Evolutionary conservation across 2,113 vertebrate species (phyloP).

Genomic region (Dolichallabes microphthalmus): DNA sequence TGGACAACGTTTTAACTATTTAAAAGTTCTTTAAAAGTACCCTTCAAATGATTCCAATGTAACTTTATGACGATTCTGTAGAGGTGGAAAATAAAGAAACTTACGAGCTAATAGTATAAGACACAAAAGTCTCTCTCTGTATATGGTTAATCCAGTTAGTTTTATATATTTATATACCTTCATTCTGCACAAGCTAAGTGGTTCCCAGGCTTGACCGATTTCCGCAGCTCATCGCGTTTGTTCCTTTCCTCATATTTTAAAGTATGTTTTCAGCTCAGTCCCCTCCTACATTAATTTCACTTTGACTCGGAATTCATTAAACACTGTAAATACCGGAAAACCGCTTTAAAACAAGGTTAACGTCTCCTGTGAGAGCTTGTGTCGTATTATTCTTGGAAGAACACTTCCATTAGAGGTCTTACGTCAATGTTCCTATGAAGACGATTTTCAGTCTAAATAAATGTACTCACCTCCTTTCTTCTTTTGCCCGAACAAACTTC

Average conservation of each 20-base stretch:
- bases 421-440: background rate
- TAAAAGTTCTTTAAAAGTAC: background rate
- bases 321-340: background rate
- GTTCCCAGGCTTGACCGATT: background rate
- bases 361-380: background rate
- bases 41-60: background rate
- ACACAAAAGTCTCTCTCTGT: background rate
- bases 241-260: background rate
- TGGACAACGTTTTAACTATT: background rate
- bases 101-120: background rate
- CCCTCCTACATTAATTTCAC: background rate
- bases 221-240: background rate
- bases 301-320: background rate
- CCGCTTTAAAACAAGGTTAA: background rate
- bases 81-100: background rate
- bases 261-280: background rate
- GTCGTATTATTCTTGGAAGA: background rate
- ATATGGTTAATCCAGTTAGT: background rate
- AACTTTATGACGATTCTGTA: background rate
- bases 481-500: slow-evolving; percentile 84
- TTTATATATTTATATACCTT: slow-evolving; percentile 1
- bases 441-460: background rate
- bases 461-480: slow-evolving; percentile 80
- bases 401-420: background rate
- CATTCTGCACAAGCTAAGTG: background rate